Evolutionary conservation across 1,140 invertebrate genomes (phyloP).

Genomic region (Scaptomyza pallida): DNA sequence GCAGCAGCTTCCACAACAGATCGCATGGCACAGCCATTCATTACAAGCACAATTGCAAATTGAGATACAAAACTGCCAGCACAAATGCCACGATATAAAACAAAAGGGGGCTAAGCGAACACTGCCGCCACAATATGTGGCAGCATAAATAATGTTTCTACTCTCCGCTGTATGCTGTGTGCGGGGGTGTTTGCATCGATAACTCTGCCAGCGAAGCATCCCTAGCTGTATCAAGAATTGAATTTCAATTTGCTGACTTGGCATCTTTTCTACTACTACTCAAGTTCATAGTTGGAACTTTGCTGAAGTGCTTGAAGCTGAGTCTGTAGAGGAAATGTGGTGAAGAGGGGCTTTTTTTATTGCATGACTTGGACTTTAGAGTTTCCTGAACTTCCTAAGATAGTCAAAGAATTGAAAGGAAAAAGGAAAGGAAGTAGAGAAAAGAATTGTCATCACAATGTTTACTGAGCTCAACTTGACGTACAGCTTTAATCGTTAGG

Average conservation of each 20-base stretch:
- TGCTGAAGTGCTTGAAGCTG: conserved; percentile 9
- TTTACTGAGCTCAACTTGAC: no score
- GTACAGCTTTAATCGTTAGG: no score
- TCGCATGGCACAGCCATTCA: conserved; percentile 40
- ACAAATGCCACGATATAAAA: conserved; percentile 19
- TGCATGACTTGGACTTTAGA: background rate
- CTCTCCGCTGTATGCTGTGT: background rate
- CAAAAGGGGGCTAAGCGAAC: conserved; percentile 2
- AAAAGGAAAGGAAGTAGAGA: background rate
- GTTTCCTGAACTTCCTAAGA: background rate
- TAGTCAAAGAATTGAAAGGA: background rate
- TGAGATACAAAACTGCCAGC: conserved; percentile 49
- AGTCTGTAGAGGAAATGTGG: background rate
- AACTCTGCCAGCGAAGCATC: conserved; percentile 6
- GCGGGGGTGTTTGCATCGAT: conserved; percentile 31
- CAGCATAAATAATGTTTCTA: conserved; percentile 34
- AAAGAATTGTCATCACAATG: background rate
- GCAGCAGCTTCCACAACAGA: conserved; percentile 8
- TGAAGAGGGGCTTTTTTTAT: background rate
- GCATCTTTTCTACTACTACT: conserved; percentile 6
- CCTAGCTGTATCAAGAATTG: conserved; percentile 35
- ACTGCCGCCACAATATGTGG: conserved; percentile 12
- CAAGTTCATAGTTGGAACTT: conserved; percentile 1
- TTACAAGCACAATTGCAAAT: conserved; percentile 52
- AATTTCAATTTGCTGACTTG: conserved; percentile 51